Evolutionary conservation across 1,140 invertebrate species (phyloP).

Genomic region (Cyclina sinensis): DNA sequence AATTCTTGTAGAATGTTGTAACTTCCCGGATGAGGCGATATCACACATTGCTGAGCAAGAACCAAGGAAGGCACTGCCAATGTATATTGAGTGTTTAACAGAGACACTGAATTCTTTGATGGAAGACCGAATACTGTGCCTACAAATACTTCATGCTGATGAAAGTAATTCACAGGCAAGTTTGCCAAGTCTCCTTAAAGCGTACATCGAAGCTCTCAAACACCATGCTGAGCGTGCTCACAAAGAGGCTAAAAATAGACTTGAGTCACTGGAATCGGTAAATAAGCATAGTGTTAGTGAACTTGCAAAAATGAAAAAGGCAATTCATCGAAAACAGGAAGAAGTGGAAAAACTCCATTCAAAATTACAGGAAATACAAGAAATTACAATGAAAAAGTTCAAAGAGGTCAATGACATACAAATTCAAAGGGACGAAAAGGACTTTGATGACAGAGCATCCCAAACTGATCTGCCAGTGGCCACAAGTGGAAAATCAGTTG

Average conservation of each 20-base stretch:
- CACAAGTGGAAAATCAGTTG: background rate
- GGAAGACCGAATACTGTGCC: conserved; percentile 72
- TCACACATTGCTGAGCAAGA: conserved; percentile 23
- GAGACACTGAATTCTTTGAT: conserved; percentile 67
- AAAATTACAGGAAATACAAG: conserved; percentile 66
- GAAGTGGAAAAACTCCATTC: conserved; percentile 57
- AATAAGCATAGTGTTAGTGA: conserved; percentile 62
- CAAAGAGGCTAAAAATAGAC: conserved; percentile 38
- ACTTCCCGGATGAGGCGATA: conserved; percentile 40
- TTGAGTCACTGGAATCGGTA: conserved; percentile 48
- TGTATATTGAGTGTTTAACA: conserved; percentile 62
- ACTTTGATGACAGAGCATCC: conserved; percentile 40
- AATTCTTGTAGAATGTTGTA: conserved; percentile 65
- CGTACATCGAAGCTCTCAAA: conserved; percentile 62
- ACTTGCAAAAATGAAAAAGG: conserved; percentile 64
- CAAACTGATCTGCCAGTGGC: conserved; percentile 31
- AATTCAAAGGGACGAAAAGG: conserved; percentile 1
- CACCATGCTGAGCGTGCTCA: conserved; percentile 52
- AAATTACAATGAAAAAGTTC: conserved; percentile 64
- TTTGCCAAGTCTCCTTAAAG: conserved; percentile 49
- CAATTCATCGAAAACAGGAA: conserved; percentile 44
- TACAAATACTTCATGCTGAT: conserved; percentile 61
- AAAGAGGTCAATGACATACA: conserved; percentile 58
- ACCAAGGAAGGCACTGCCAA: conserved; percentile 32
- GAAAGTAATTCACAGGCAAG: conserved; percentile 1